A percentile compares a stretch with the other conserved stretches of the same genome.
Conservation (phyloP, 2,888 invertebrate genomes). For the Cantharis rufa region DNA sequence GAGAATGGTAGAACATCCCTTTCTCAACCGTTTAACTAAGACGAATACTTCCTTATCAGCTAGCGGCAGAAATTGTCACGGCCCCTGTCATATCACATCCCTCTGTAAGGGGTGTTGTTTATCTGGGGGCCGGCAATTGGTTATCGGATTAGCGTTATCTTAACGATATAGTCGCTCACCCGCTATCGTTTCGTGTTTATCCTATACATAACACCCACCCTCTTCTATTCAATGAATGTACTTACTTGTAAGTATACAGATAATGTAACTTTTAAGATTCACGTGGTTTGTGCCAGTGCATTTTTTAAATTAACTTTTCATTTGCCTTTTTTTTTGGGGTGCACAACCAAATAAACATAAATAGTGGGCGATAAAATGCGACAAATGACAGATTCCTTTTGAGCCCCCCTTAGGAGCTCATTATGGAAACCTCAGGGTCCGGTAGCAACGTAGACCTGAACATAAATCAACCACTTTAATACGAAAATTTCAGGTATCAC, state of each 20-base stretch:
- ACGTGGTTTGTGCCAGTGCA: neutral
- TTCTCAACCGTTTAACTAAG: slow-evolving; percentile 45
- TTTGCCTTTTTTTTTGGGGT: neutral
- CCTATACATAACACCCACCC: slow-evolving; percentile 30
- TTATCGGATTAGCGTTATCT: slow-evolving; percentile 59
- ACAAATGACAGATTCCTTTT: slow-evolving; percentile 50
- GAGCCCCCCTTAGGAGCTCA: slow-evolving; percentile 38
- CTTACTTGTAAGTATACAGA: neutral
- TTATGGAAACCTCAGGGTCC: slow-evolving; percentile 42
- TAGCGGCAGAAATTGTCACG: slow-evolving; percentile 56
- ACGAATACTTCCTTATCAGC: slow-evolving; percentile 53
- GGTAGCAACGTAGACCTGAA: slow-evolving; percentile 44
- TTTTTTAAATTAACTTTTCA: neutral
- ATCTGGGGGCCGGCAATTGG: slow-evolving; percentile 55
- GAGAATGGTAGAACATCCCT: slow-evolving; percentile 26
- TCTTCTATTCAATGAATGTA: slow-evolving; percentile 21
- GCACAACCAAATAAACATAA: slow-evolving; percentile 42
- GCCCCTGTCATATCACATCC: slow-evolving; percentile 51
- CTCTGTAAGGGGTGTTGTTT: slow-evolving; percentile 50
- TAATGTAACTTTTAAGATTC: neutral
- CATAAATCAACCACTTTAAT: slow-evolving; percentile 48
- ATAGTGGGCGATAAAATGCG: slow-evolving; percentile 49
- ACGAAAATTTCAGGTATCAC: slow-evolving; percentile 39
- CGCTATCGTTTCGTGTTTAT: slow-evolving; percentile 48
- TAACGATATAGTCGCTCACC: slow-evolving; percentile 55